Evolutionary conservation across 2,797 vertebrate genomes (phyloP), one percentile per base, ranked within the genome.

Genomic region (Onychomys leucogaster): DNA sequence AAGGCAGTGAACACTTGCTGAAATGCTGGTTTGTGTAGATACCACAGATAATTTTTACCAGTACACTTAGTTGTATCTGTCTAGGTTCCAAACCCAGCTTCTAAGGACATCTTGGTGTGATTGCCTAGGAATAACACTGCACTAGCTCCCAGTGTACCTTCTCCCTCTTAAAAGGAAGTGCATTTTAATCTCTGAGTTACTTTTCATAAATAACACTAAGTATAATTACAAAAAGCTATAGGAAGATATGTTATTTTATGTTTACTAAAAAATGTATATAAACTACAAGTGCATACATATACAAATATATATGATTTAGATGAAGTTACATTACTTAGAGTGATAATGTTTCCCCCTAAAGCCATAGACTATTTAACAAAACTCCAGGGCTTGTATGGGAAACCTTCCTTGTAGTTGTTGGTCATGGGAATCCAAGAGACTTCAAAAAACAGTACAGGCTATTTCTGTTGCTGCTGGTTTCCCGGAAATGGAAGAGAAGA

Each of bases 1-100:
- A 95, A 81, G n/a, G 43, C 34, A 90, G 12, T 86, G 25, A 81
- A 25, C 55, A 93, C 25, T 37, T 91, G 89, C 32, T 92, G 13
- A 32, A 94, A 85, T 81, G 76, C 41, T 88, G 65, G 84, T 82
- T 84, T 96, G 59, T 75, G 80, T 69, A 85, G 65, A 1, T 23
- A 59, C 57, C 46, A 95, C 75, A 90, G 92, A 75, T 49, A 84
- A 49, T 46, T 92, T 95, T n/a, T 41, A 82, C 87, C 49, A 77
- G 43, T 93, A n/a, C 90, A 76, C 73, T 91, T 71, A 76, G 85
- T 32, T 65, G 52, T 88, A 13, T 69, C 67, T 90, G 77, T 76
- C 76, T 49, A 85, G 3, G 90, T 93, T 94, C 73, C 29, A 92
- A 96, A 95, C 41, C 13, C 7, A 90, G 6, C 69, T 88, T 90